Evolutionary conservation across 2,113 vertebrate genomes (phyloP).

Genomic region (Arothron firmamentum): DNA sequence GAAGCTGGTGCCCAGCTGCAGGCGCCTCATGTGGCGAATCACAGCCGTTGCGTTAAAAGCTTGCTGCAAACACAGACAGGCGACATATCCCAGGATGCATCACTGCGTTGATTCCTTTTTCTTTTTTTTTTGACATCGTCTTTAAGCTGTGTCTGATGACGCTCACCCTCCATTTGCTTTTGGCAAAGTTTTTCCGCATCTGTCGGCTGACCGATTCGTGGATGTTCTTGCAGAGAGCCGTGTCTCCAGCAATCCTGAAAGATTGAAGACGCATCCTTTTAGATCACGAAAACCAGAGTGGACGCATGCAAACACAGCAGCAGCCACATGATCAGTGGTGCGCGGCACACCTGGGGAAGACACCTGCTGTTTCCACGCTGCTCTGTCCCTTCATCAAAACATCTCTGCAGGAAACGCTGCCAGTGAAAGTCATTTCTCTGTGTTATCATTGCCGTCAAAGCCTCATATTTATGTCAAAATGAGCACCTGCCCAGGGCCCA

Average conservation of each 20-base stretch:
- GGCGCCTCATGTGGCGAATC: slow-evolving; percentile 92
- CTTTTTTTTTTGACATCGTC: too few relatives aligned
- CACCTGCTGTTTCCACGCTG: slow-evolving; percentile 4
- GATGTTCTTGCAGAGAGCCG: slow-evolving; percentile 95
- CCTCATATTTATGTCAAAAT: slow-evolving; percentile 31
- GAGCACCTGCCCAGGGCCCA: slow-evolving; percentile 40
- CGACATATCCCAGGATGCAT: too few relatives aligned
- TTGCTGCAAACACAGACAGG: slow-evolving; percentile 78
- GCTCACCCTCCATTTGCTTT: slow-evolving; percentile 99
- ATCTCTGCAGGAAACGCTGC: slow-evolving; percentile 20
- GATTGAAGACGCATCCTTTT: slow-evolving; percentile 22
- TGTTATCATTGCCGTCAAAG: slow-evolving; percentile 34
- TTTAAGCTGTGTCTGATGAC: neutral
- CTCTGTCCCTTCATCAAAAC: slow-evolving; percentile 46
- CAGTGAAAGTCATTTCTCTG: slow-evolving; percentile 51
- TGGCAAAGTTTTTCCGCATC: slow-evolving; percentile 98
- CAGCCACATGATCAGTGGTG: neutral
- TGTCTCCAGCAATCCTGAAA: slow-evolving; percentile 94
- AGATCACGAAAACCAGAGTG: slow-evolving; percentile 5
- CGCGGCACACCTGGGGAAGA: too few relatives aligned
- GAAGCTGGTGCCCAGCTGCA: slow-evolving; percentile 87
- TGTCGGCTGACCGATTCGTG: slow-evolving; percentile 97
- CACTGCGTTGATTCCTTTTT: too few relatives aligned
- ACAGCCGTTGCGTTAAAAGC: slow-evolving; percentile 96
- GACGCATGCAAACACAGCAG: slow-evolving; percentile 15